Percentiles rank a stretch among this genome's conserved stretches.
phyloP scores from a whole-genome alignment of 2,888 invertebrate species.

The Drosophila prolongata region DNA sequence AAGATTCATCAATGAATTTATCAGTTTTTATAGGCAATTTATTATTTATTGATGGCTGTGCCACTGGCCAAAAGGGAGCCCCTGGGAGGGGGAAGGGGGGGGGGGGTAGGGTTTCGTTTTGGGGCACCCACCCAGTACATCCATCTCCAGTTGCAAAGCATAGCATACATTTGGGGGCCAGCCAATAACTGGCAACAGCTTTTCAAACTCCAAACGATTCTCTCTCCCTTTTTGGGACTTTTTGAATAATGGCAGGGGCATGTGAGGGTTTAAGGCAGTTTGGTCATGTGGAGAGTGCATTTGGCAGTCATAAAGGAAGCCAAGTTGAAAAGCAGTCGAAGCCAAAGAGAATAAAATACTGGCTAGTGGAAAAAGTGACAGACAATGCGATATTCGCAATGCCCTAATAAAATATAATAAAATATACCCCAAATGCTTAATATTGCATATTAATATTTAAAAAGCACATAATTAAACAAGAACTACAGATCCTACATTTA shows the following conservation, averaged over 20 bases:
- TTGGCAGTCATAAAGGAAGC: constrained; percentile 33
- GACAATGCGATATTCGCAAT: constrained; percentile 2
- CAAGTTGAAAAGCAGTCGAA: constrained; percentile 30
- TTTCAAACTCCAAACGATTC: constrained; percentile 45
- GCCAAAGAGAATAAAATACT: constrained; percentile 33
- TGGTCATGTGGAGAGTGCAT: constrained; percentile 26
- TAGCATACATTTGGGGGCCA: constrained; percentile 39
- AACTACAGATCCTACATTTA: too few relatives aligned
- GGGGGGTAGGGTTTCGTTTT: neutral
- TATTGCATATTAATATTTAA: too few relatives aligned
- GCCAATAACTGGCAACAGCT: constrained; percentile 59
- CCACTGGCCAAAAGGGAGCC: constrained; percentile 19
- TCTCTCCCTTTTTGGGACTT: constrained; percentile 7
- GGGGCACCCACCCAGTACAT: constrained; percentile 12
- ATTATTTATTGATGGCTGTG: constrained; percentile 73
- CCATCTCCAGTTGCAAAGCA: constrained; percentile 17
- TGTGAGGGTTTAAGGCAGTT: constrained; percentile 14
- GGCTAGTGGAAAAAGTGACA: constrained; percentile 1
- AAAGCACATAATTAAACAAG: too few relatives aligned
- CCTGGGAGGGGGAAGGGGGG: neutral
- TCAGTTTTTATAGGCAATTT: constrained; percentile 78
- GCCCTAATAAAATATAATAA: neutral
- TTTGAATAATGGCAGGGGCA: constrained; percentile 37
- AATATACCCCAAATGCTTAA: too few relatives aligned
- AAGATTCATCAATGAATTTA: constrained; percentile 76